Conservation (phyloP, 2,888 invertebrate genomes). For the Globia sparganii region DNA sequence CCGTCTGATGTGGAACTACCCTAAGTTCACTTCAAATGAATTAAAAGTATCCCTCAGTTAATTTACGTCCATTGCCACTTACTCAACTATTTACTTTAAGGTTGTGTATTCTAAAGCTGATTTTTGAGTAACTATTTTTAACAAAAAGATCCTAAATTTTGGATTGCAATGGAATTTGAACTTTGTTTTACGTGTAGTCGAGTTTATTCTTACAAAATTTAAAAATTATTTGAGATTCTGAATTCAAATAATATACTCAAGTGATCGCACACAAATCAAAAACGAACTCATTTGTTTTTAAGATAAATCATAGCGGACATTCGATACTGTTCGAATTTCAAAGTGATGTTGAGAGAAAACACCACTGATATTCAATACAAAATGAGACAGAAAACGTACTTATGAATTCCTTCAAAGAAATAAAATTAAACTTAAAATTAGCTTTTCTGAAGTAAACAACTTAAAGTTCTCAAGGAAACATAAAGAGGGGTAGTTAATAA, state of each 20-base stretch:
- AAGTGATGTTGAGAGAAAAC: neutral
- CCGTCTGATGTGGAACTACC: neutral
- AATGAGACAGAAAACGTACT: neutral
- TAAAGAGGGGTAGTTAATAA: constrained; percentile 52
- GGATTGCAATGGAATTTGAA: neutral
- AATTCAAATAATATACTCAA: neutral
- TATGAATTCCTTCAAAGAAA: constrained; percentile 1
- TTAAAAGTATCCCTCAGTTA: neutral
- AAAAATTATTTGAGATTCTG: neutral
- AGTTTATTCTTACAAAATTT: neutral
- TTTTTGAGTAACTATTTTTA: neutral
- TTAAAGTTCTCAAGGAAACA: constrained; percentile 50
- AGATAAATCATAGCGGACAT: neutral
- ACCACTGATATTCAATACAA: constrained; percentile 1
- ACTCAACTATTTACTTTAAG: neutral
- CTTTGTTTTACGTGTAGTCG: neutral
- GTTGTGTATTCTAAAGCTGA: neutral
- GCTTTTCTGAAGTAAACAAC: constrained; percentile 37
- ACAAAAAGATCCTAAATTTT: neutral
- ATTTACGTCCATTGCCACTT: neutral
- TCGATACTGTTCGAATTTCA: constrained; percentile 10
- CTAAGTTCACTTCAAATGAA: neutral
- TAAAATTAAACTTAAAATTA: constrained; percentile 46
- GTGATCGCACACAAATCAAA: neutral
- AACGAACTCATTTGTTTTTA: neutral